phyloP scores from a whole-genome alignment of 1,140 invertebrate species.

The Rhyzopertha dominica region DNA sequence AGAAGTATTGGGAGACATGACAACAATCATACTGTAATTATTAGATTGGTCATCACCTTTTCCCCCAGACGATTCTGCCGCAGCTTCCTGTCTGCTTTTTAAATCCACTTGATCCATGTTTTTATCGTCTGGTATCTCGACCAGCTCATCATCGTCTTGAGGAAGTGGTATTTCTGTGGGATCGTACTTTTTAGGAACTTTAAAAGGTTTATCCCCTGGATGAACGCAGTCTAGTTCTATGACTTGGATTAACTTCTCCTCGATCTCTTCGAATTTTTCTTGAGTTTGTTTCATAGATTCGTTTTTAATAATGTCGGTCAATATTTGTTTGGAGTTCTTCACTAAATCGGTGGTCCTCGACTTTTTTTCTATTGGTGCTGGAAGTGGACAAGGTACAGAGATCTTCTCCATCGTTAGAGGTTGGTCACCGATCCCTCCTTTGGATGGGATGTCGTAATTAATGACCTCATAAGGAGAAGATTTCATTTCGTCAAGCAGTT shows the following conservation, averaged over 20 bases:
- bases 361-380: conserved; percentile 31
- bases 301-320: conserved; percentile 22
- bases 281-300: conserved; percentile 15
- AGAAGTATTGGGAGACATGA: no score
- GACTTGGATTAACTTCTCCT: not conserved
- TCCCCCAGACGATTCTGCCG: no score
- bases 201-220: conserved; percentile 13
- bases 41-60: no score
- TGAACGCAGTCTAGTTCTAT: conserved; percentile 20
- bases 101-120: conserved; percentile 16
- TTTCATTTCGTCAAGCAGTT: conserved; percentile 17
- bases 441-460: not conserved
- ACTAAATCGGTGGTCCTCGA: conserved; percentile 32
- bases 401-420: no score
- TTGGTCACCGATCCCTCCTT: conserved; percentile 22
- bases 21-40: no score
- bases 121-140: conserved; percentile 5
- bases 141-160: conserved; percentile 13
- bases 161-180: conserved; percentile 17
- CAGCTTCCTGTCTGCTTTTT: no score
- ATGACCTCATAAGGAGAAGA: conserved; percentile 6
- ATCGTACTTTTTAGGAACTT: conserved; percentile 1
- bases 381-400: no score
- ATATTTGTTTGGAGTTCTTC: conserved; percentile 30
- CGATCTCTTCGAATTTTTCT: conserved; percentile 3